Base-by-base conservation (phyloP, 1,140 invertebrate species). In the Dinothrombium tinctorium region DNA sequence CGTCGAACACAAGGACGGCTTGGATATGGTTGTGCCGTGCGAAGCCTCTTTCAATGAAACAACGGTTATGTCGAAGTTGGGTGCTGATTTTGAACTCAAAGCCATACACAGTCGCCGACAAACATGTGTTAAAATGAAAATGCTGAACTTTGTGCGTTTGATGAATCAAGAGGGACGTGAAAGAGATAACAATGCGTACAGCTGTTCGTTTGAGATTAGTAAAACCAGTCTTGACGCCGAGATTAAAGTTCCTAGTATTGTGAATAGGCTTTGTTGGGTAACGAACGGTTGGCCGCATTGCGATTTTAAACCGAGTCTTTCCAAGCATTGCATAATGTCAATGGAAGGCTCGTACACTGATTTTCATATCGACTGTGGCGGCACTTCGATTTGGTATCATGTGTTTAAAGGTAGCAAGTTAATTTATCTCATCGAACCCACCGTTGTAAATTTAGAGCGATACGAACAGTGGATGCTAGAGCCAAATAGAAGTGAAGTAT, bases 311-410 rank as follows among this genome's bases (percentile, higher is more conserved):
- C 81, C 80, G 1, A 69, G 73, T 54, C 81, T 90, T 17, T 76
- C 81, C 60, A 84, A 83, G 53, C 90, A 90, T 61, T 89, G 82
- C 59, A 64, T 90, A 40, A 78, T 89, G 68, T 74, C 79, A 12
- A 72, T 80, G 4, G 72, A 70, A 54, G 75, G 78, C 53, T 78
- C 77, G 47, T 92, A 76, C 53, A 90, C 84, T 4, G 84, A 92
- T 63, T 92, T 89, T 62, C 86, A 92, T 55, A 71, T 92, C 25
- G 84, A 90, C 59, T 89, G 90, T 61, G 83, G 84, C 12, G 84
- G 84, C 2, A 84, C 82, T 0, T 82, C 78, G 12, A 84, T 90
- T 0, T 92, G 84, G 83, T 92, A 90, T 59, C 84, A 90, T 54
- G 71, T 90, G n/a, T 58, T 89, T 33, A 59, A 68, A 64, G 82